phyloP scores from a whole-genome alignment of 2,113 vertebrate species.

The Sakesphorus luctuosus region DNA sequence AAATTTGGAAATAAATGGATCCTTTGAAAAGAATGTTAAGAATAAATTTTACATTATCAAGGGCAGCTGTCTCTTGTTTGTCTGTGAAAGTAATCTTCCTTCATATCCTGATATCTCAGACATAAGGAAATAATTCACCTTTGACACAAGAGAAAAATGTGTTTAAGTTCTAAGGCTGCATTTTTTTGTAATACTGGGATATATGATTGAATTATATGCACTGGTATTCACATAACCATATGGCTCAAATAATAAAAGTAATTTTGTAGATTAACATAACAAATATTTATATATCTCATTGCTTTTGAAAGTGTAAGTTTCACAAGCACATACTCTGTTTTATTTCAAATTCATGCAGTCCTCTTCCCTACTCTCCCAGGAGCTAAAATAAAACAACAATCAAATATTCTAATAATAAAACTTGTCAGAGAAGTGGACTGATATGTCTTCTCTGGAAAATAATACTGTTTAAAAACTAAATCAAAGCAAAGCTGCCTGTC shows the following conservation, averaged over 20 bases:
- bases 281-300: constrained; percentile 52
- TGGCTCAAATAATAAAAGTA: constrained; percentile 60
- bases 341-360: not conserved
- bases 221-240: constrained; percentile 26
- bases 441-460: constrained; percentile 32
- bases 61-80: constrained; percentile 57
- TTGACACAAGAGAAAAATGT: constrained; percentile 58
- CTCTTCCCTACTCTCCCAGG: not conserved
- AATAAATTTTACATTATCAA: constrained; percentile 51
- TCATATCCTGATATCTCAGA: constrained; percentile 56
- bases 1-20: constrained; percentile 50
- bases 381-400: not conserved
- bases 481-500: constrained; percentile 9
- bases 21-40: constrained; percentile 41
- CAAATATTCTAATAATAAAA: constrained; percentile 43
- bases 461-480: constrained; percentile 13
- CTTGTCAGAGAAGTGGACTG: constrained; percentile 1
- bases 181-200: constrained; percentile 28
- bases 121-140: constrained; percentile 66
- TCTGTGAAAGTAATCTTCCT: constrained; percentile 64
- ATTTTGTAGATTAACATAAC: constrained; percentile 46
- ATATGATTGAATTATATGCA: constrained; percentile 7
- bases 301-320: constrained; percentile 44
- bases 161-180: constrained; percentile 40
- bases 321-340: constrained; percentile 17